Conservation (phyloP, 2,888 invertebrate genomes). For the Leptogaster cylindrica region DNA sequence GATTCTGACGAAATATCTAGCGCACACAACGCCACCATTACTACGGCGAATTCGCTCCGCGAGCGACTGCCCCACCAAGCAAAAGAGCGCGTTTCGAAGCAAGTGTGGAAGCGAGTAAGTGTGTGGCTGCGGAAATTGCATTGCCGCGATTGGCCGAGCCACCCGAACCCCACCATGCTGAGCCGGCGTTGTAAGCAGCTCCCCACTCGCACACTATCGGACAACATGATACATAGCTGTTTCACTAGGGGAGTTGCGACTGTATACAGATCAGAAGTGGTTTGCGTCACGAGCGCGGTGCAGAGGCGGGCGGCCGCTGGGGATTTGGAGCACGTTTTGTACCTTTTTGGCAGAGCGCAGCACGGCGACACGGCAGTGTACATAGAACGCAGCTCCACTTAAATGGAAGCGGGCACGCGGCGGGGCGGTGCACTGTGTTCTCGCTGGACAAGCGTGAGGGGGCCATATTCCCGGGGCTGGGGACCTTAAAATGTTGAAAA, state of each 20-base stretch:
- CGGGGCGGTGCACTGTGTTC: conserved; percentile 3
- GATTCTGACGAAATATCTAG: neutral
- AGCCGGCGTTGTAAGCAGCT: neutral
- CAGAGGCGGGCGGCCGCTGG: neutral
- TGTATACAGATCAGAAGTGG: neutral
- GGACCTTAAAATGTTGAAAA: conserved; percentile 40
- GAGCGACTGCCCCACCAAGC: neutral
- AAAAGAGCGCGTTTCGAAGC: conserved; percentile 3
- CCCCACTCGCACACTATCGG: conserved; percentile 13
- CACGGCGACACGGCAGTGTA: conserved; percentile 22
- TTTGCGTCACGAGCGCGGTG: neutral
- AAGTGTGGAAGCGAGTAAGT: no score
- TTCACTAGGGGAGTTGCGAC: neutral
- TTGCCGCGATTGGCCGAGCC: conserved; percentile 2
- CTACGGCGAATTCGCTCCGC: conserved; percentile 3
- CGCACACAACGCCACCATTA: neutral
- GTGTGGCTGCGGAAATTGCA: conserved; percentile 14
- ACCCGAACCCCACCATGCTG: conserved; percentile 26
- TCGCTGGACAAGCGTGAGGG: neutral
- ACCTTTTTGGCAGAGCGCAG: conserved; percentile 21
- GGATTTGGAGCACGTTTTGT: conserved; percentile 29
- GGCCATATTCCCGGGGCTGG: conserved; percentile 10
- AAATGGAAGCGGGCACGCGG: conserved; percentile 23
- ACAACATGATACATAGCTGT: neutral
- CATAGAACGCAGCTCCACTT: conserved; percentile 33